Evolutionary conservation across 1,140 invertebrate species (phyloP), one percentile per base, ranked within the genome.

Genomic region (Sarcophaga peregrina): DNA sequence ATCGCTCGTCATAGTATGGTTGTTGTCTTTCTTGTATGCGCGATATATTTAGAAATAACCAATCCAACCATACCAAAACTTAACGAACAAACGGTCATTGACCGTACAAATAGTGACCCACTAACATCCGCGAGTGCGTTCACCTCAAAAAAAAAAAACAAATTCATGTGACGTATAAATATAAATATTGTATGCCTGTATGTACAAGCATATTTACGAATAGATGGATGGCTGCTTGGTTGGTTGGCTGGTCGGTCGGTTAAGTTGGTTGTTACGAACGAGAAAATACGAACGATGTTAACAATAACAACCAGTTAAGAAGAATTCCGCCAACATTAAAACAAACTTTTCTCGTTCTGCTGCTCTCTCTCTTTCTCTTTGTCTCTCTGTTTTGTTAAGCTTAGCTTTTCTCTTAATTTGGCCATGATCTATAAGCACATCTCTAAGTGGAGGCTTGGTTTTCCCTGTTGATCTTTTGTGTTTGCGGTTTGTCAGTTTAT

Each of bases 101-200:
- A 90, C 89, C 89, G 89, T 89, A 90, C 89, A 88, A 90, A 90
- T 88, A 90, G 89, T 90, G 89, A 90, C 89, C 89, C 89, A 90
- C 89, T 90, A 90, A 90, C 89, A 90, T 90, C 89, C 87, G 89
- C 89, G 88, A 90, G 89, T 90, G 86, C 89, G 86, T 88, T 90
- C 89, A 90, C 89, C 85, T 87, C 50, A 78, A 78, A 25, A 78
- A 78, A 76, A 46, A 78, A 78, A 25, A 78, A 78, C 48, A 46
- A 78, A 78, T 78, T 25, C 88, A 85, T 83, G 76, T 90, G 89
- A 90, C 89, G 89, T 90, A 90, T 90, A 89, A 86, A 87, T 86
- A 78, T 17, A 84, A 86, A 85, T 86, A 37, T 37, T 37, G 25
- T 37, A 37, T 37, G 25, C 25, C 25, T 37, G 25, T 37, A 37